Percentiles rank a stretch among this genome's conserved stretches.
Conservation (phyloP, 2,113 vertebrate genomes). For the Dicentrarchus labrax region DNA sequence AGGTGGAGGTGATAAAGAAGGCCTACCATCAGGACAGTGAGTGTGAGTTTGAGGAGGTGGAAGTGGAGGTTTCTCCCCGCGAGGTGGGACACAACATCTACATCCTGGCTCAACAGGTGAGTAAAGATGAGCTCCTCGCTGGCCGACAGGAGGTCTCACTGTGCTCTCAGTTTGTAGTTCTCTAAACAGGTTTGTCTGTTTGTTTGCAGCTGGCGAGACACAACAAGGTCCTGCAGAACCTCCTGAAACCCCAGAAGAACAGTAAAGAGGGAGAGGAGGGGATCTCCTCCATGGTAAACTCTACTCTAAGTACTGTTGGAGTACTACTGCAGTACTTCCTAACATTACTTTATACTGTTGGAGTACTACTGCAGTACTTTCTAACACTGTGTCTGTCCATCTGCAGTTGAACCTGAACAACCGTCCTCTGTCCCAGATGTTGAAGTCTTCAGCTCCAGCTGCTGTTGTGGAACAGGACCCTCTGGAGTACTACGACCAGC, state of each 20-base stretch:
- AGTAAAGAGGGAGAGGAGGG: constrained; percentile 92
- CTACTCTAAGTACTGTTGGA: too few species aligned
- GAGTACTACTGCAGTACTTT: neutral
- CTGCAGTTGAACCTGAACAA: constrained; percentile 94
- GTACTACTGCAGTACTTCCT: too few species aligned
- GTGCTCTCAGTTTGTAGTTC: neutral
- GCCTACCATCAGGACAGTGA: constrained; percentile 95
- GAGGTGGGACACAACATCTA: constrained; percentile 99
- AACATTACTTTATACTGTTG: too few species aligned
- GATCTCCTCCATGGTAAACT: constrained; percentile 94
- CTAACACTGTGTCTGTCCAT: neutral
- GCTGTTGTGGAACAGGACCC: constrained; percentile 92
- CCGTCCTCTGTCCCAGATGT: constrained; percentile 93
- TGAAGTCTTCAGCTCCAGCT: constrained; percentile 88
- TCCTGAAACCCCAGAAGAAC: constrained; percentile 90
- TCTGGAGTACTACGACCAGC: constrained; percentile 90
- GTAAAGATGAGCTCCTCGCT: constrained; percentile 5
- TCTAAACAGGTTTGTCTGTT: neutral
- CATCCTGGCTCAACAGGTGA: constrained; percentile 95
- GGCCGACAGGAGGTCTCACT: constrained; percentile 5
- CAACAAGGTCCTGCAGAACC: constrained; percentile 92
- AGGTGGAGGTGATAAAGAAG: constrained; percentile 98
- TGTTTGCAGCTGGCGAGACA: constrained; percentile 91
- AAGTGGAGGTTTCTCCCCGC: constrained; percentile 89
- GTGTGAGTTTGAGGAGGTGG: constrained; percentile 78